Base-by-base conservation (phyloP, 2,888 invertebrate species). In the Stictocephala bisonia region DNA sequence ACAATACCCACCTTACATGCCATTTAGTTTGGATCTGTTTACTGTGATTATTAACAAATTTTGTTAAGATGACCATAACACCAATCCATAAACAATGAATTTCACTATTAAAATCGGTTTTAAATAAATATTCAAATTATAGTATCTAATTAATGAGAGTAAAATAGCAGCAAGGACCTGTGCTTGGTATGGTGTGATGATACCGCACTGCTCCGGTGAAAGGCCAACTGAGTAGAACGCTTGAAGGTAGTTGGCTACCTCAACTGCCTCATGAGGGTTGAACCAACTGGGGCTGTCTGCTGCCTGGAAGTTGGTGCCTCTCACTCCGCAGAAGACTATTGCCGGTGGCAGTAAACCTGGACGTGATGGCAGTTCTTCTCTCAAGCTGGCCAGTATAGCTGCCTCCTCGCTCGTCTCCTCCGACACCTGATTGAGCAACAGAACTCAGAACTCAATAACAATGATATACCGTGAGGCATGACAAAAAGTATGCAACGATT, bases 101-200 rank as follows among this genome's bases (percentile, higher is more conserved):
- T n/a, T n/a, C n/a, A n/a, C n/a, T n/a, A n/a, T n/a, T n/a, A n/a
- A n/a, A n/a, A n/a, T n/a, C n/a, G n/a, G n/a, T n/a, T n/a, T n/a
- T n/a, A n/a, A n/a, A n/a, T n/a, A n/a, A n/a, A n/a, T n/a, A n/a
- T n/a, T n/a, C n/a, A n/a, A n/a, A n/a, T n/a, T n/a, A n/a, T n/a
- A n/a, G n/a, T n/a, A n/a, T n/a, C n/a, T n/a, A n/a, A n/a, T n/a
- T n/a, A n/a, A n/a, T n/a, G n/a, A n/a, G 40, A 18, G 20, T 15
- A 40, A 18, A 64, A 22, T 22, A 41, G 41, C n/a, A 7, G n/a
- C 18, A 26, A 81, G 86, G 83, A 95, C 95, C 89, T 98, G 98
- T 83, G 95, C 94, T 75, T 91, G 85, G 82, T 98, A 98, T 0
- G 97, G 97, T 13, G 97, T 93, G 75, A 98, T 93, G 72, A 98